These are phyloP conservation scores for Kradibia gibbosae DNA, from an alignment of 1,140 invertebrate genomes.

Conservation along the genomic window DNA sequence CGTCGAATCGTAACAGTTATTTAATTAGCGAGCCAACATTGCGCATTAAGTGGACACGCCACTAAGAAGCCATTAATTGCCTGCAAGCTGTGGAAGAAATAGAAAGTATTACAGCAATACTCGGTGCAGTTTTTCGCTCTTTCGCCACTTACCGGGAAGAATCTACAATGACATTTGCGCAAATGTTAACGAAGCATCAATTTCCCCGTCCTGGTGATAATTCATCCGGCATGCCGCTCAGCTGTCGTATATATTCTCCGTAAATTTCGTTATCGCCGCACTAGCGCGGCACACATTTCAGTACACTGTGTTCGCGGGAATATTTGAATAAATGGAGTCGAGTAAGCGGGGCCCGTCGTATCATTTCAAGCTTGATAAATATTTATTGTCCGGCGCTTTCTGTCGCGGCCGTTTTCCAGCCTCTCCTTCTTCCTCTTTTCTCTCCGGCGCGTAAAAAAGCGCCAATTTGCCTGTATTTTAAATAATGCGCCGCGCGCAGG, in stretches of 20 bases:
- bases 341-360: background rate
- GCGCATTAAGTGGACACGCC: background rate
- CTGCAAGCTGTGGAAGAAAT: background rate
- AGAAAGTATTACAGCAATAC: slow-evolving; percentile 39
- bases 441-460: slow-evolving; percentile 1
- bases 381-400: slow-evolving; percentile 26
- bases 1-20: too few species aligned
- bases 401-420: background rate
- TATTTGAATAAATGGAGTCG: slow-evolving; percentile 37
- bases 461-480: slow-evolving; percentile 29
- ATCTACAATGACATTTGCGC: slow-evolving; percentile 14
- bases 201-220: slow-evolving; percentile 36
- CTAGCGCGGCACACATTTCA: background rate
- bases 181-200: slow-evolving; percentile 34
- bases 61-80: background rate
- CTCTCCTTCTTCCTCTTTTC: background rate
- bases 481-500: background rate
- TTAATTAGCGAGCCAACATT: too few species aligned
- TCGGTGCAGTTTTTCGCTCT: slow-evolving; percentile 15
- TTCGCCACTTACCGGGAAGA: slow-evolving; percentile 4
- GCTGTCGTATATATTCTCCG: slow-evolving; percentile 18
- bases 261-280: slow-evolving; percentile 10
- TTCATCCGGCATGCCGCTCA: slow-evolving; percentile 31
- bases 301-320: background rate
- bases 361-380: slow-evolving; percentile 33